Evolutionary conservation across 2,797 vertebrate genomes (phyloP), one percentile per base, ranked within the genome.

Genomic region (Echeneis naucrates): DNA sequence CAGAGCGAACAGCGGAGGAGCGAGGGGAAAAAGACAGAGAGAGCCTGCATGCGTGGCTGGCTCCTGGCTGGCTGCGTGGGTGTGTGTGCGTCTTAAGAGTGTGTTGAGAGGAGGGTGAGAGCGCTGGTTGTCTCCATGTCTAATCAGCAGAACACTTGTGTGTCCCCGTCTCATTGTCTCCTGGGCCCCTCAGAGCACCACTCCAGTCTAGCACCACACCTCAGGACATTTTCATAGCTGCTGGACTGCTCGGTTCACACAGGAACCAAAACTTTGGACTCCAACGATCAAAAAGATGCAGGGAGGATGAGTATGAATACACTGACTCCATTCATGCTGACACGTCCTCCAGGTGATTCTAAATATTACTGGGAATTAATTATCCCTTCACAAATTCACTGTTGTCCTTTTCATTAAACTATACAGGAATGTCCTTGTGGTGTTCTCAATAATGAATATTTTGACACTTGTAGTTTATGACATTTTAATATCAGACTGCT

Each of bases 81-180:
- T 47, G 72, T 47, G 57, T 87, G 75, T 87, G 85, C 89, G 90
- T 92, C 85, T 89, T 88, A 86, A 94, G 91, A 90, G 93, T 83
- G 92, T 93, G 92, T 92, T 91, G 91, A 93, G 91, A 92, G 87
- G 85, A 86, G 76, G 86, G 84, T 51, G 87, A 87, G 87, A 87
- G 84, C 69, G 26, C 78, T 64, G 78, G 85, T 81, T 84, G 87
- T 90, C 87, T 92, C 89, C 83, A 80, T 90, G 87, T 91, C 90
- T 94, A 94, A 95, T 95, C 94, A 92, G 78, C 57, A 81, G 81
- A 92, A 83, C 91, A 92, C 93, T 94, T 93, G 89, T 92, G 88
- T 92, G 92, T 92, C 88, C 92, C 93, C 91, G 92, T 93, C 93
- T 91, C 71, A 61, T 90, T 88, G 94, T 94, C 94, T 95, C 94